Base-by-base conservation (phyloP, 2,113 vertebrate genomes). In the Macaca mulatta region DNA sequence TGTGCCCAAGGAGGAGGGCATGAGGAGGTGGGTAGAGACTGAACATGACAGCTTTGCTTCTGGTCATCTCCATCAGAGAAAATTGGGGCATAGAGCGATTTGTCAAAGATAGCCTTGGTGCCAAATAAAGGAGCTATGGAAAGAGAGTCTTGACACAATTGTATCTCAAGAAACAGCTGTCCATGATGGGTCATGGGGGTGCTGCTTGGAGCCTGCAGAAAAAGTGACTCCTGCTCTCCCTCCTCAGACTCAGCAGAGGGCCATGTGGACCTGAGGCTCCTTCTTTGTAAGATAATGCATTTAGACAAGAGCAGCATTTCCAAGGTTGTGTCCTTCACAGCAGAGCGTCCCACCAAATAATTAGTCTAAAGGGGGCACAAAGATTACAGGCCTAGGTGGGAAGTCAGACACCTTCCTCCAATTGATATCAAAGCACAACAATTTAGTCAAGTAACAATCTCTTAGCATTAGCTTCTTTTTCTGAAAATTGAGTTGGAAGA, bases 121-220 rank as follows among this genome's bases (percentile, higher is more conserved):
- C 88, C 32, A 64, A 79, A 38, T 2, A 48, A 13, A 72, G 5
- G 9, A 50, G 1, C 22, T 1, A 0, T 14, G 8, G 22, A 3
- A 48, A 16, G 25, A 59, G n/a, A 81, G 22, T 50, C 72, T 70
- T 20, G 57, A 22, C 25, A 3, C 0, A 55, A 23, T 3, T 85
- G 93, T 67, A 75, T 91, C 70, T 89, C 92, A 70, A 90, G 74
- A 97, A 97, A 84, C 67, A 79, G 45, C 43, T 93, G 92, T 82
- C 75, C 79, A 64, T 61, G 61, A 3, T 0, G 2, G 0, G 75
- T 50, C 8, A 1, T 22, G 69, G 40, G 20, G 48, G 6, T 72
- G 45, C 78, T 94, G 80, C 79, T 95, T 91, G 10, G 93, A 96
- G 10, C 82, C 97, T 90, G n/a, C n/a, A 97, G 90, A 93, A 93